Base-by-base conservation (phyloP, 2,888 invertebrate genomes). In the Caenorhabditis panamensis region DNA sequence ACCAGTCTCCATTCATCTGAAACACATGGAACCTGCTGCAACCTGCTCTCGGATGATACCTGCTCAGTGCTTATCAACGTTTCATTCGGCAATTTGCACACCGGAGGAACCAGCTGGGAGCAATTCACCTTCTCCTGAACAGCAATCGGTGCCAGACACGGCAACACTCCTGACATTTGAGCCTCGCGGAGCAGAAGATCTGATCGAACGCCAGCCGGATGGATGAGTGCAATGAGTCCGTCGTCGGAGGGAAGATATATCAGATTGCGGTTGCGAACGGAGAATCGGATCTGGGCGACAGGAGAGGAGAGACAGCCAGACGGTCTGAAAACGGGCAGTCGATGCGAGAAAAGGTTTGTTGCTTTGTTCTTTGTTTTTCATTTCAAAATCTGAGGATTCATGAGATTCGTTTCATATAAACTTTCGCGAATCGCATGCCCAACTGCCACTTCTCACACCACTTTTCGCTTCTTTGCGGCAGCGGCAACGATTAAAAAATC, bases 1-100 rank as follows among this genome's bases (percentile, higher is more conserved):
- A 24, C 84, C 86, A 87, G 8, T 79, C 82, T 26, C 86, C 86
- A 44, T 79, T 81, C 58, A 87, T 16, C 86, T 86, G 67, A 63
- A 83, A 41, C 13, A 18, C 4, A 16, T 20, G n/a, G n/a, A 5
- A 22, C 6, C 20, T 26, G 13, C 9, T 28, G 5, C 8, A 16
- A 2, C 9, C 9, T 56, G 4, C 26, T 13, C 8, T 18, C 24
- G 16, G 8, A 9, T 31, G 26, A 18, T 28, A 71, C 63, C 62
- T 71, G 66, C 28, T 73, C 56, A 8, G 62, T 56, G 20, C 37
- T 58, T 3, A 37, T 69, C 61, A 61, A 51, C 16, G 51, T 78
- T 67, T 71, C 82, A 78, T 69, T 84, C 79, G 47, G 85, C 81
- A 22, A 63, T 66, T 64, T 59, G 62, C 86, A 87, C 16, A 6